These are phyloP conservation scores for Clarias pachynema DNA, from an alignment of 2,797 vertebrate species.

Conservation along the genomic window DNA sequence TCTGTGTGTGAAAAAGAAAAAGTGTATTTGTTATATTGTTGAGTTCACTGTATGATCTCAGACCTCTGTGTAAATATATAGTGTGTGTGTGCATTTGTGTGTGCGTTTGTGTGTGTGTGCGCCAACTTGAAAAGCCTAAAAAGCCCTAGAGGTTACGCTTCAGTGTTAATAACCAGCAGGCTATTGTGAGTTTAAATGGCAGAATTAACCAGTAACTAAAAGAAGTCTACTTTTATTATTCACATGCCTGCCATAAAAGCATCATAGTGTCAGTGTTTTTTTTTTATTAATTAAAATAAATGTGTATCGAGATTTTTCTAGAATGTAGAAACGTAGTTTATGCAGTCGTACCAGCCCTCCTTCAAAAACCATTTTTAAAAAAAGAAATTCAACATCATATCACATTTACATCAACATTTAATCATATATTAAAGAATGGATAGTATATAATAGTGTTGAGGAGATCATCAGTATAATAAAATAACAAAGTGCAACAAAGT, in stretches of 20 bases:
- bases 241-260: neutral
- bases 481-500: too few species aligned
- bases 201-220: neutral
- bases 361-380: too few species aligned
- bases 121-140: neutral
- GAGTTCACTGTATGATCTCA: neutral
- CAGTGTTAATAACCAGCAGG: neutral
- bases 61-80: too few species aligned
- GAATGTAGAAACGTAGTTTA: too few species aligned
- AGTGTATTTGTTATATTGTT: neutral
- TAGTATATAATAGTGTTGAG: too few species aligned
- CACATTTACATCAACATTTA: too few species aligned
- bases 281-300: neutral
- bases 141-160: neutral
- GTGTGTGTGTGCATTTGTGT: neutral
- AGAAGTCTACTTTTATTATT: neutral
- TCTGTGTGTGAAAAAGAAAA: neutral
- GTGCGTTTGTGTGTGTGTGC: slow-evolving; percentile 2
- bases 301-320: neutral
- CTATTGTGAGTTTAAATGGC: neutral
- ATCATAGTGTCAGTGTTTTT: neutral
- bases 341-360: too few species aligned
- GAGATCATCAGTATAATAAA: too few species aligned
- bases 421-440: too few species aligned
- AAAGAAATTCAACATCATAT: too few species aligned